Percentiles rank a stretch among this genome's conserved stretches.
These are phyloP conservation scores for Oxytorus armatus DNA, from an alignment of 2,888 invertebrate genomes.

Conservation along the genomic window DNA sequence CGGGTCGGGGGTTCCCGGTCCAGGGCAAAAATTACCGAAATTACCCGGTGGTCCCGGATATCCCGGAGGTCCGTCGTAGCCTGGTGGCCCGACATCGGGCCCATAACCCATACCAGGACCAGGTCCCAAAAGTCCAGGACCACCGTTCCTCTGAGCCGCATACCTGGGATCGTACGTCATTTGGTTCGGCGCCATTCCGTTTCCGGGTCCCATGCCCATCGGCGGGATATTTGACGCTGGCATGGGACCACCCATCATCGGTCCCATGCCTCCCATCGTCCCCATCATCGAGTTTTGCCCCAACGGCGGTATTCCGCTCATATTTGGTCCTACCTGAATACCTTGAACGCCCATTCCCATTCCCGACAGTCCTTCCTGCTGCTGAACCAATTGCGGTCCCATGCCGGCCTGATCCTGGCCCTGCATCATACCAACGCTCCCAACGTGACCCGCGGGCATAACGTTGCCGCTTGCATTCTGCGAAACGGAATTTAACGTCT, in stretches of 20 bases:
- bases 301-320: slow-evolving; percentile 75
- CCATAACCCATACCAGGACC: slow-evolving; percentile 77
- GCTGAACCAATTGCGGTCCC: slow-evolving; percentile 35
- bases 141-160: slow-evolving; percentile 73
- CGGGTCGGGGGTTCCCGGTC: slow-evolving; percentile 69
- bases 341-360: slow-evolving; percentile 53
- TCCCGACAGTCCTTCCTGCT: slow-evolving; percentile 60
- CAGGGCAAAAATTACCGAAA: slow-evolving; percentile 69
- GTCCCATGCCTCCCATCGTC: slow-evolving; percentile 75
- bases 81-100: slow-evolving; percentile 74
- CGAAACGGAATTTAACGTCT: slow-evolving; percentile 72
- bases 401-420: slow-evolving; percentile 12
- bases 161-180: slow-evolving; percentile 80
- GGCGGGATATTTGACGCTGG: slow-evolving; percentile 71
- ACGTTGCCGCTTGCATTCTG: slow-evolving; percentile 29
- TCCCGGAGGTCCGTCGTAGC: slow-evolving; percentile 75
- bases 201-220: slow-evolving; percentile 66
- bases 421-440: slow-evolving; percentile 46
- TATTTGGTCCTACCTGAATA: slow-evolving; percentile 65
- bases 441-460: slow-evolving; percentile 13
- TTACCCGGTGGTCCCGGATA: slow-evolving; percentile 67
- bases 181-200: slow-evolving; percentile 74
- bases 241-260: slow-evolving; percentile 78
- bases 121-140: slow-evolving; percentile 81
- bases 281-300: slow-evolving; percentile 77